Percentiles rank a stretch among this genome's conserved stretches.
phyloP scores from a whole-genome alignment of 2,888 invertebrate species.

The Ganaspis brasiliensis region DNA sequence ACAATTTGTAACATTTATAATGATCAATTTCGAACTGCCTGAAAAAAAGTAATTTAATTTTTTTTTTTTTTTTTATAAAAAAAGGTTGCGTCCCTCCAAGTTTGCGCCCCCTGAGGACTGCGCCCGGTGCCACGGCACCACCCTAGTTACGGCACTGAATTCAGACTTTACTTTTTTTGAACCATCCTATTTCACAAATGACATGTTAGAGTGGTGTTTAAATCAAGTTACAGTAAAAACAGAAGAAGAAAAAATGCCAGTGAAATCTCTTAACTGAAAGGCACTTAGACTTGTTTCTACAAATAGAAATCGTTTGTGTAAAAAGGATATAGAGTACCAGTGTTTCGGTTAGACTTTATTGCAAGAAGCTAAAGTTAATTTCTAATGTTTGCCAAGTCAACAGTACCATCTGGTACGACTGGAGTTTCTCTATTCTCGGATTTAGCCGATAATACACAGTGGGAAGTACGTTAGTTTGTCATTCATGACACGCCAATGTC shows the following conservation, averaged over 20 bases:
- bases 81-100: too few species aligned
- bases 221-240: not conserved
- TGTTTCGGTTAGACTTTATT: constrained; percentile 22
- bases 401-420: constrained; percentile 43
- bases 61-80: too few species aligned
- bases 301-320: constrained; percentile 6
- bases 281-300: not conserved
- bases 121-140: too few species aligned
- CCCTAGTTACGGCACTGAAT: too few species aligned
- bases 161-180: too few species aligned
- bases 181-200: not conserved
- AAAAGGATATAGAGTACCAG: not conserved
- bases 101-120: too few species aligned
- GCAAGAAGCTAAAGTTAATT: constrained; percentile 33
- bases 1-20: too few species aligned
- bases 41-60: too few species aligned
- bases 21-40: too few species aligned
- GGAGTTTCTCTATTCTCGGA: constrained; percentile 37
- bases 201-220: constrained; percentile 15
- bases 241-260: not conserved
- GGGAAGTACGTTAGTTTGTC: constrained; percentile 40
- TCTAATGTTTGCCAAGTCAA: constrained; percentile 40
- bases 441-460: constrained; percentile 42
- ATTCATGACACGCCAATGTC: constrained; percentile 40
- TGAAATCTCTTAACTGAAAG: not conserved